Evolutionary conservation across 1,140 invertebrate species (phyloP), one percentile per base, ranked within the genome.

Genomic region (Leptopilina clavipes): DNA sequence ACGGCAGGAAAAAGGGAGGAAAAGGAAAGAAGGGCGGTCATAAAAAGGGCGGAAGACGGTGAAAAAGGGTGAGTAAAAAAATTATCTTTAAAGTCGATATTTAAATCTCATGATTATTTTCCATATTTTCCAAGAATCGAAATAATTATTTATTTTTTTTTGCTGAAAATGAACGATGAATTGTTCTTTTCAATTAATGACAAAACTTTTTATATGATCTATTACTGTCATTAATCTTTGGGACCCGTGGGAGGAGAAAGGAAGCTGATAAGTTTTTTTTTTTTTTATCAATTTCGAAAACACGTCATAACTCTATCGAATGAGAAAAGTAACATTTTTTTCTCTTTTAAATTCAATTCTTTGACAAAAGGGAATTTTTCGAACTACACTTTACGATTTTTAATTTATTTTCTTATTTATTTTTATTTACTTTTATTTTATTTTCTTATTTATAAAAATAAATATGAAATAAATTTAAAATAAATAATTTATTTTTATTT

Each of bases 1-100:
- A 86, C 17, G 82, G 83, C 3, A 84, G 86, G 54, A 91, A 90
- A 76, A 84, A 81, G 71, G 74, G 75, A 10, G 74, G 75, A 10
- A 87, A 86, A 79, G 83, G 85, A 22, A 80, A 75, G 10, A 85
- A 84, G 72, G 48, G 81, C 22, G 71, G 72, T 37, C 73, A 83
- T 31, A 72, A 7, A 74, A 56, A 22, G 5, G 52, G 70, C 1
- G 54, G 54, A 45, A 77, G 19, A 71, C 19, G 54, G 70, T 76
- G 22, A 3, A 31, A 52, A 45, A 1, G 17, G 52, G 18, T 70
- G 72, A 73, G 70, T 54, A 54, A 70, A 77, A 71, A 45, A 17
- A 43, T 54, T 71, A 31, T 17, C 18, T 76, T 59, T 71, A n/a
- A n/a, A n/a, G n/a, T 70, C 40, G 25, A 72, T 19, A 25, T 65